Conservation (phyloP, 2,113 vertebrate species). For the Gymnorhina tibicen region DNA sequence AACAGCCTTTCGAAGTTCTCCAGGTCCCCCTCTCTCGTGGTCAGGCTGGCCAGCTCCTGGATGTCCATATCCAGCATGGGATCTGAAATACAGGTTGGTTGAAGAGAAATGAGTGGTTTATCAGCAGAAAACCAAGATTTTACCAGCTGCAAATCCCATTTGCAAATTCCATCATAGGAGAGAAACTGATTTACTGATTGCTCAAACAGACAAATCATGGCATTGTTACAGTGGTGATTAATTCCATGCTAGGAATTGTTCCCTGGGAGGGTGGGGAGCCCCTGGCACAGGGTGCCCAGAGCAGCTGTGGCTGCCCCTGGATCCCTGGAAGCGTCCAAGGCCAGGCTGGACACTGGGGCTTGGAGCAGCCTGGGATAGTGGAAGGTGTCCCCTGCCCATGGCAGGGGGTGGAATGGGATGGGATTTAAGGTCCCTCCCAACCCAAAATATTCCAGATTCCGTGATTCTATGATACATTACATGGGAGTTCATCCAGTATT, state of each 20-base stretch:
- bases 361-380: neutral
- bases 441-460: neutral
- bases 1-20: conserved; percentile 96
- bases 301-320: neutral
- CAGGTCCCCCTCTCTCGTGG: conserved; percentile 88
- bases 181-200: neutral
- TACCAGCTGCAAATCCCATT: neutral
- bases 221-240: neutral
- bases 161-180: neutral
- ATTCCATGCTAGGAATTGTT: neutral
- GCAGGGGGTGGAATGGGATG: neutral
- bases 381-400: neutral
- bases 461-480: neutral
- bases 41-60: conserved; percentile 92
- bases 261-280: neutral
- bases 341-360: neutral
- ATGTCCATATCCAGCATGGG: conserved; percentile 90
- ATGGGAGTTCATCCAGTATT: neutral
- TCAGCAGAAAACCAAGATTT: neutral
- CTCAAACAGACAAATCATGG: neutral
- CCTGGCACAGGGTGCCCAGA: neutral
- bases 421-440: neutral
- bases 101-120: neutral
- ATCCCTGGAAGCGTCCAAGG: neutral
- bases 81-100: conserved; percentile 66